A percentile compares a stretch with the other conserved stretches of the same genome.
These are phyloP conservation scores for Tragelaphus strepsiceros DNA, from an alignment of 2,113 vertebrate genomes.

Conservation along the genomic window DNA sequence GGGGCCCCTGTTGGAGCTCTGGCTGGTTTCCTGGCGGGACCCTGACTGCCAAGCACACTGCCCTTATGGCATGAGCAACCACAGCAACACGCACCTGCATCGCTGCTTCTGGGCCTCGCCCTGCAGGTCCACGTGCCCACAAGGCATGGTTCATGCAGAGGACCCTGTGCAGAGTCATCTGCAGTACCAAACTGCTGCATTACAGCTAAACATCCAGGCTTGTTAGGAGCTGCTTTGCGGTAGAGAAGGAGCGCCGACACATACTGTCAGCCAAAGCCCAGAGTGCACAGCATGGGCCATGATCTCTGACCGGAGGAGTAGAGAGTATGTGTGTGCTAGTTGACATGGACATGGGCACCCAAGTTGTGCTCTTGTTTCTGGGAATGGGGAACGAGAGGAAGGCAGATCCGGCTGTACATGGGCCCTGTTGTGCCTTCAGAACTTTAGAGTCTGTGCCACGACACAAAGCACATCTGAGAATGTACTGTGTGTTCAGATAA, in stretches of 20 bases:
- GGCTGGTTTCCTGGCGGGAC: neutral
- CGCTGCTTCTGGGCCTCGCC: rapidly evolving
- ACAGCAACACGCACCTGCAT: rapidly evolving
- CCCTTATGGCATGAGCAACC: neutral
- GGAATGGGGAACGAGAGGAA: rapidly evolving
- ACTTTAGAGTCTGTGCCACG: rapidly evolving
- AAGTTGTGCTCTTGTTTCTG: rapidly evolving
- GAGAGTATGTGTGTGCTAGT: rapidly evolving
- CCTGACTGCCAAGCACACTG: rapidly evolving
- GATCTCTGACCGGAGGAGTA: rapidly evolving
- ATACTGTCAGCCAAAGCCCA: rapidly evolving
- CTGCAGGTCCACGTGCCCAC: rapidly evolving
- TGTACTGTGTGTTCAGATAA: neutral
- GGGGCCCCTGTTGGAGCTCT: rapidly evolving
- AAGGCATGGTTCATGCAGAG: rapidly evolving
- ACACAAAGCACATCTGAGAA: rapidly evolving
- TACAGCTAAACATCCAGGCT: rapidly evolving
- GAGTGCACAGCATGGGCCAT: rapidly evolving
- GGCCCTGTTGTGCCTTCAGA: rapidly evolving
- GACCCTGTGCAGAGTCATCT: rapidly evolving
- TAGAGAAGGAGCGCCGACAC: rapidly evolving
- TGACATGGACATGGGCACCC: rapidly evolving
- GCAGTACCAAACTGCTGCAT: neutral
- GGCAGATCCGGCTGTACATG: rapidly evolving
- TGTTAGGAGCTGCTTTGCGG: rapidly evolving